Evolutionary conservation across 2,797 vertebrate genomes (phyloP).

Genomic region (Myripristis murdjan): DNA sequence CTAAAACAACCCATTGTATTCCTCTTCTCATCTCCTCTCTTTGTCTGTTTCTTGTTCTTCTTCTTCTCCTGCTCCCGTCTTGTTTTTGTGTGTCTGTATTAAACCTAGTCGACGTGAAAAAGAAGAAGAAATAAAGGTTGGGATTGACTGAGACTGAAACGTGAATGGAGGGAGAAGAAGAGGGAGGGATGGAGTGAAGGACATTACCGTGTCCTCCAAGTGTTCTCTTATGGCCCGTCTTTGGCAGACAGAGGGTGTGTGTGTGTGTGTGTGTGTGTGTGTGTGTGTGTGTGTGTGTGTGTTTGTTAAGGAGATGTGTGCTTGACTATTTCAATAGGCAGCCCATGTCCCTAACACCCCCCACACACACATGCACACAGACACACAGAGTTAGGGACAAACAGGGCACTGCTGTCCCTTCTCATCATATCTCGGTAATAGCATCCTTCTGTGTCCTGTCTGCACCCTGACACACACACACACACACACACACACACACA

Average conservation of each 20-base stretch:
- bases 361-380: conserved; percentile 12
- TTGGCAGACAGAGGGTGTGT: conserved; percentile 13
- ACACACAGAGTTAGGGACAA: conserved; percentile 27
- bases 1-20: no score
- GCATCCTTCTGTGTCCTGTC: conserved; percentile 52
- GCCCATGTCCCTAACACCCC: conserved; percentile 43
- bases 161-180: neutral
- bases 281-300: neutral
- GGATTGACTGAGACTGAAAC: neutral
- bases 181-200: neutral
- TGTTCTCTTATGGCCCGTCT: conserved; percentile 6
- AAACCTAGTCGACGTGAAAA: conserved; percentile 37
- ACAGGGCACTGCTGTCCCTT: conserved; percentile 54
- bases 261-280: conserved; percentile 1
- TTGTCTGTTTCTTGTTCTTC: neutral
- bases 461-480: conserved; percentile 22
- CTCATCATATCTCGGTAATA: conserved; percentile 70
- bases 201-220: conserved; percentile 18
- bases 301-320: conserved; percentile 16
- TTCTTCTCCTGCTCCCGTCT: conserved; percentile 10
- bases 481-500: conserved; percentile 22
- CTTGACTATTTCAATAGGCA: conserved; percentile 18
- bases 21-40: neutral
- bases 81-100: conserved; percentile 19
- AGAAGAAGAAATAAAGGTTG: conserved; percentile 8